These are phyloP conservation scores for Eristalis pertinax DNA, from an alignment of 2,888 invertebrate species.

Conservation along the genomic window DNA sequence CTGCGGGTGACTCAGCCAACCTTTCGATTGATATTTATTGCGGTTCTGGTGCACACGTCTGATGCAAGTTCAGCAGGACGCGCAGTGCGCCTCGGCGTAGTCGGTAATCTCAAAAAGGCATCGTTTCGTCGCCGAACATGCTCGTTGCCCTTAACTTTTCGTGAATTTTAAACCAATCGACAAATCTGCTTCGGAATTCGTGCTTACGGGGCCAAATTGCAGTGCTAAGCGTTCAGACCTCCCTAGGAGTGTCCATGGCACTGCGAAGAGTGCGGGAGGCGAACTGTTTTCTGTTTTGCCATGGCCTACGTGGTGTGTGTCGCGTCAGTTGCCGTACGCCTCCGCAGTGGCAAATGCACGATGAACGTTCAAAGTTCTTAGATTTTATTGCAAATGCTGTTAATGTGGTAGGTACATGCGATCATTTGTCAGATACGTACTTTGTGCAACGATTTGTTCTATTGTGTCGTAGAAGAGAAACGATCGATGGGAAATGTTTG, in stretches of 20 bases:
- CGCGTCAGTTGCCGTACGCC: background rate
- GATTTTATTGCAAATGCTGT: background rate
- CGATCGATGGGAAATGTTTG: background rate
- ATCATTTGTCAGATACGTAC: background rate
- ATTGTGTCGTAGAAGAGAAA: background rate
- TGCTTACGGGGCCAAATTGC: background rate
- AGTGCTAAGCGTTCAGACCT: background rate
- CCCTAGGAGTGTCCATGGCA: background rate
- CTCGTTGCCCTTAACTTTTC: background rate
- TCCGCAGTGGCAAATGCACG: background rate
- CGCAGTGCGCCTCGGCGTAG: background rate
- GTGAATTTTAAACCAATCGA: background rate
- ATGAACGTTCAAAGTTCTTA: background rate
- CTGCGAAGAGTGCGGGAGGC: background rate
- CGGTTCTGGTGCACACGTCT: background rate
- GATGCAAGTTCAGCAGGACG: background rate
- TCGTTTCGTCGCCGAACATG: background rate
- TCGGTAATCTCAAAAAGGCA: background rate
- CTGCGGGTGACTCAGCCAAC: background rate
- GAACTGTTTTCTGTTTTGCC: no score
- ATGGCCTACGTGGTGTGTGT: background rate
- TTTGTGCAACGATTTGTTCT: background rate
- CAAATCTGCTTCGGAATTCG: background rate
- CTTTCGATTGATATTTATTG: background rate
- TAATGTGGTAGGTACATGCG: background rate